Evolutionary conservation across 2,888 invertebrate species (phyloP), one percentile per base, ranked within the genome.

Genomic region (Cantharis lateralis): DNA sequence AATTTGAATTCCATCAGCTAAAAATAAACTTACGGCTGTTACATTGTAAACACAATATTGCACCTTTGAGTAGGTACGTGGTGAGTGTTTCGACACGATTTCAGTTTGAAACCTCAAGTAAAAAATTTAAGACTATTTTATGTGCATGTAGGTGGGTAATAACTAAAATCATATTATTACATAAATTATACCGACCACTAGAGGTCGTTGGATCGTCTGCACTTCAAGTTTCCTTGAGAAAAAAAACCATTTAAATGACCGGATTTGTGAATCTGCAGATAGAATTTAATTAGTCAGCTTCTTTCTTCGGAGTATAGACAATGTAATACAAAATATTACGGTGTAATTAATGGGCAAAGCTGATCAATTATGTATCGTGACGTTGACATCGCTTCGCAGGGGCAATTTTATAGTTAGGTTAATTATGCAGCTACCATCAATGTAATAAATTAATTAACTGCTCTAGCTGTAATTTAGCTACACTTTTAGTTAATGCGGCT

Each of bases 401-500:
- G 77, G 74, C 62, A 74, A 70, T 62, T 77, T 70, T 74, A 72
- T 69, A 72, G 76, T 63, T 72, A 70, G 64, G 78, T 80, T 80
- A 78, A 81, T 81, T 79, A 80, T 74, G 64, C 70, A 73, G 80
- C 80, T 80, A 79, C 80, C 75, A 78, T 75, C 76, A 70, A 77
- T 73, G 79, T 77, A 80, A 81, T 81, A 81, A 81, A 79, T 77
- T 79, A 81, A 81, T 81, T 81, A 81, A 81, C 74, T 66, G 72
- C 72, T 80, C 78, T 78, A 75, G 32, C 66, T 79, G 80, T 81
- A 64, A 62, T 75, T 66, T 66, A 66, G 13, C 64, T 66, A 15
- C n/a, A 66, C 18, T 66, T 66, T 66, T 78, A 64, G 64, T 64
- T 64, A 48, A 48, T n/a, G 48, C n/a, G 48, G 48, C n/a, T 48